Conservation (phyloP, 2,113 vertebrate species). For the Nestor notabilis region DNA sequence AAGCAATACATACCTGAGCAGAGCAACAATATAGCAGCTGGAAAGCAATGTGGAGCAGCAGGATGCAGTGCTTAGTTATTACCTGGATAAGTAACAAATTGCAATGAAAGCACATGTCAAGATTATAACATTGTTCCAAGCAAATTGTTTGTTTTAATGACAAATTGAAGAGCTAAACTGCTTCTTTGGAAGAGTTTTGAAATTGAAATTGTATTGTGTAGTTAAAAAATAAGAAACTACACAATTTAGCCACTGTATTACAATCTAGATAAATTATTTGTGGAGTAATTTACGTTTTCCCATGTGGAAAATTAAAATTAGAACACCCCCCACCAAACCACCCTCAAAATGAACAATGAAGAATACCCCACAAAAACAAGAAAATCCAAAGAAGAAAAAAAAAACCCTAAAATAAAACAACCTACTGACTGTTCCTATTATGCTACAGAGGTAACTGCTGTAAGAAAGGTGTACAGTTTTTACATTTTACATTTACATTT, state of each 20-base stretch:
- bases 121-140: background rate
- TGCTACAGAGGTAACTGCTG: background rate
- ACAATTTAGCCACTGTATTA: background rate
- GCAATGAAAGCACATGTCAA: background rate
- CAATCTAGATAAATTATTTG: background rate
- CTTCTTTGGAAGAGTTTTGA: background rate
- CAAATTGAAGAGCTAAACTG: background rate
- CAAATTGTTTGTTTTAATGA: background rate
- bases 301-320: background rate
- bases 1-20: background rate
- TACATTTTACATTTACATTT: background rate
- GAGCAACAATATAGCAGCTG: background rate
- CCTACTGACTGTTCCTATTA: background rate
- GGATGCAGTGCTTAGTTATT: background rate
- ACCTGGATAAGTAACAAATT: background rate
- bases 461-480: background rate
- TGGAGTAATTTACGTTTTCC: background rate
- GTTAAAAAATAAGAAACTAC: background rate
- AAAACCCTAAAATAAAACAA: background rate
- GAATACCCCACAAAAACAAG: background rate
- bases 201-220: background rate
- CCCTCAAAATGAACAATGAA: background rate
- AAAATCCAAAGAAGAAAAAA: background rate
- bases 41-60: background rate
- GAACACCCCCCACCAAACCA: background rate